A percentile compares a stretch with the other conserved stretches of the same genome.
phyloP scores from a whole-genome alignment of 2,888 invertebrate genomes.

The Malthinus flaveolus region DNA sequence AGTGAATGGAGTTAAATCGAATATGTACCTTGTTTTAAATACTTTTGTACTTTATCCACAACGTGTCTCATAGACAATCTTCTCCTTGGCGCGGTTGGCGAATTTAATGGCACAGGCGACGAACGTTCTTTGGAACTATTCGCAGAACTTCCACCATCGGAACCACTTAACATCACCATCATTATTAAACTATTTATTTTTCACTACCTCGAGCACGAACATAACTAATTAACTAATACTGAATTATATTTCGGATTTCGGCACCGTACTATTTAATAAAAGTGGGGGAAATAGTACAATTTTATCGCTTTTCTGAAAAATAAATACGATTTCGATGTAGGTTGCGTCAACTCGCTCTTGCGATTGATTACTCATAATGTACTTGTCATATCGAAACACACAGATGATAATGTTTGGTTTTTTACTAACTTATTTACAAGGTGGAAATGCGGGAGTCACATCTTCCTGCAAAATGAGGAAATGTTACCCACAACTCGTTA shows the following conservation, averaged over 20 bases:
- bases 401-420: constrained; percentile 8
- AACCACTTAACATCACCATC: constrained; percentile 19
- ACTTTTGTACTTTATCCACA: constrained; percentile 45
- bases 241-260: background rate
- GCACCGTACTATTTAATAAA: too few species aligned
- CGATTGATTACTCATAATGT: too few species aligned
- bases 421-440: constrained; percentile 6
- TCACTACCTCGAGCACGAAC: background rate
- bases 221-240: background rate
- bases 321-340: background rate
- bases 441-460: constrained; percentile 26
- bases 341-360: background rate
- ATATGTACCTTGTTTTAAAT: constrained; percentile 41
- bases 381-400: too few species aligned
- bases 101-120: constrained; percentile 8
- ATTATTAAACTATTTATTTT: constrained; percentile 8
- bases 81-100: constrained; percentile 41
- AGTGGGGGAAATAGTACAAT: too few species aligned
- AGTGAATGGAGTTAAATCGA: too few species aligned
- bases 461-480: constrained; percentile 23
- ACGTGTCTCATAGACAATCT: constrained; percentile 45
- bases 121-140: constrained; percentile 6
- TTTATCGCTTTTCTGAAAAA: background rate
- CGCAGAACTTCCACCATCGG: constrained; percentile 8
- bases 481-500: constrained; percentile 11